These are phyloP conservation scores for Triops longicaudatus DNA, from an alignment of 1,140 invertebrate species.

Conservation along the genomic window DNA sequence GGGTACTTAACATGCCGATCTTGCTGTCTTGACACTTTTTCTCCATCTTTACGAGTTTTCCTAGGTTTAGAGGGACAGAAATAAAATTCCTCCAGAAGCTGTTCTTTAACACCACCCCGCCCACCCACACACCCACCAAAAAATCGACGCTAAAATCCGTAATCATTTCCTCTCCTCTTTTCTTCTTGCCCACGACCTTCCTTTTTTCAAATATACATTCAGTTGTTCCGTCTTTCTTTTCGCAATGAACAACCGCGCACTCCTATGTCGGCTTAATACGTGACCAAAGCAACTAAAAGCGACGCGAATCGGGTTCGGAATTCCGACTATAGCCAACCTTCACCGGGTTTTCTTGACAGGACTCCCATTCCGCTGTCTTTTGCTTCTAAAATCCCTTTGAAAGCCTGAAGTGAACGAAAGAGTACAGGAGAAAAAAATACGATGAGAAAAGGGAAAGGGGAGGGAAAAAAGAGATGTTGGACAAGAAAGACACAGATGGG, in stretches of 20 bases:
- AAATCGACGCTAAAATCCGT: neutral
- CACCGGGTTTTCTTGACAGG: neutral
- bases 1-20: neutral
- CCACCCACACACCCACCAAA: neutral
- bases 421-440: neutral
- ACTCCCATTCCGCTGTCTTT: neutral
- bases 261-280: neutral
- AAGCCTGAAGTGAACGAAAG: neutral
- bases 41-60: neutral
- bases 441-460: neutral
- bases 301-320: slow-evolving; percentile 10
- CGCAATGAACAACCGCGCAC: neutral
- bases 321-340: neutral
- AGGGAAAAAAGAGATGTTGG: no score
- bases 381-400: neutral
- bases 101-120: no score
- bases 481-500: neutral
- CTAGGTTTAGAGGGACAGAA: neutral
- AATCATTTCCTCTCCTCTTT: neutral
- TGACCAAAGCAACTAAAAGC: slow-evolving; percentile 7
- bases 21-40: slow-evolving; percentile 10
- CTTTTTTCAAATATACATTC: neutral
- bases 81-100: no score
- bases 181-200: neutral
- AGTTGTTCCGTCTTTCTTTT: neutral